Evolutionary conservation across 1,140 invertebrate genomes (phyloP).

Genomic region (Elysia chlorotica): DNA sequence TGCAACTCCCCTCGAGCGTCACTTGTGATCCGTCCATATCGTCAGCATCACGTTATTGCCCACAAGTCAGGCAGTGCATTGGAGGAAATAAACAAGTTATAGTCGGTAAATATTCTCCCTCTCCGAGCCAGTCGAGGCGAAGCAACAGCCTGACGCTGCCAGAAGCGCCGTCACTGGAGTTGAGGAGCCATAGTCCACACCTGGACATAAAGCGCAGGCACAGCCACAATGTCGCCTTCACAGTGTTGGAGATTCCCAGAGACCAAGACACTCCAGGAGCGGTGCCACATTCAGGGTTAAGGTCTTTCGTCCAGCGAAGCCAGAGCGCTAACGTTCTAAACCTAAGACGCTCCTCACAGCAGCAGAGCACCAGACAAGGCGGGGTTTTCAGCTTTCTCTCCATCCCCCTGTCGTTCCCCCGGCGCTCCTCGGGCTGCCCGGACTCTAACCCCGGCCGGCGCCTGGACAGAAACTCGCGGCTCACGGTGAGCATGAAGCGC

Average conservation of each 20-base stretch:
- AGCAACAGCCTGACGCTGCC: too few relatives aligned
- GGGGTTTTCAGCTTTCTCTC: not conserved
- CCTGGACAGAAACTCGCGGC: constrained; percentile 19
- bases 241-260: too few relatives aligned
- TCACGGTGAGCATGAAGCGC: constrained; percentile 45
- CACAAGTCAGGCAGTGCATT: too few relatives aligned
- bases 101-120: not conserved
- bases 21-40: too few relatives aligned
- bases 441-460: constrained; percentile 7
- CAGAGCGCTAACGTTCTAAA: constrained; percentile 29
- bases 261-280: too few relatives aligned
- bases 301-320: too few relatives aligned
- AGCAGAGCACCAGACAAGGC: not conserved
- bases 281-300: too few relatives aligned
- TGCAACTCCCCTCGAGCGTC: too few relatives aligned
- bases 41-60: too few relatives aligned
- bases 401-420: constrained; percentile 3
- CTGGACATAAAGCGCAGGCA: constrained; percentile 4
- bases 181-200: too few relatives aligned
- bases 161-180: too few relatives aligned
- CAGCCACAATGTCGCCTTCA: constrained; percentile 4
- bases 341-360: too few relatives aligned
- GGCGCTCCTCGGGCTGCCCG: constrained; percentile 25
- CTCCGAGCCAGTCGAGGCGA: not conserved
- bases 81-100: not conserved